Evolutionary conservation across 2,113 vertebrate species (phyloP), one percentile per base, ranked within the genome.

Genomic region (Piaya cayana): DNA sequence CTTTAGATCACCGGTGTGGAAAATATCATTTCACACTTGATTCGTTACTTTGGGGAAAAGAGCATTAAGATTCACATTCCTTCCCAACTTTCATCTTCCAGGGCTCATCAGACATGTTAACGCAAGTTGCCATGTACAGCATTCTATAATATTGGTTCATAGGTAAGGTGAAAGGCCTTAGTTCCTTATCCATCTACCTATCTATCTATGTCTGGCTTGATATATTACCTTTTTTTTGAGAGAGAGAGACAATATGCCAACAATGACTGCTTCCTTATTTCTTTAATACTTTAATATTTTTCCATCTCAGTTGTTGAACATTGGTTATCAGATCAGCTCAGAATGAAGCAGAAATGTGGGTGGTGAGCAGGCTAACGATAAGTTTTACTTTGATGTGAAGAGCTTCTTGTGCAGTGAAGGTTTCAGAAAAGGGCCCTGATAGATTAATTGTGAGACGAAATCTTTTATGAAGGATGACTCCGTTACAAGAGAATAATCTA

Each of bases 11-110:
- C 87, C 58, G 94, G 58, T 52, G 59, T 96, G 93, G 91, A 97
- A 97, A 97, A 91, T 77, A 92, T 27, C 22, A 90, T 97, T 96
- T 86, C 93, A 86, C 64, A 92, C 72, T 91, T 95, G 78, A 95
- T 90, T 96, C 83, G 83, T 3, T 55, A 86, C 60, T 94, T 92
- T 85, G 81, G 62, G 82, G 59, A 89, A 92, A 87, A 62, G 65
- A 93, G 78, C 18, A 81, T 96, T 92, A 95, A 67, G 86, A 95
- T 93, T 90, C 90, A 87, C 26, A 27, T 60, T 93, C 29, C 45
- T 90, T 92, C 65, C 43, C 65, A 86, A 47, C 20, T 27, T 85
- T 65, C 34, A 71, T 79, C 71, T 96, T 87, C 37, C 22, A 90
- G 21, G 15, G 20, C 32, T 90, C 65, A 68, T 86, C 55, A 89